phyloP scores from a whole-genome alignment of 2,113 vertebrate species.

The Poecilia latipinna region DNA sequence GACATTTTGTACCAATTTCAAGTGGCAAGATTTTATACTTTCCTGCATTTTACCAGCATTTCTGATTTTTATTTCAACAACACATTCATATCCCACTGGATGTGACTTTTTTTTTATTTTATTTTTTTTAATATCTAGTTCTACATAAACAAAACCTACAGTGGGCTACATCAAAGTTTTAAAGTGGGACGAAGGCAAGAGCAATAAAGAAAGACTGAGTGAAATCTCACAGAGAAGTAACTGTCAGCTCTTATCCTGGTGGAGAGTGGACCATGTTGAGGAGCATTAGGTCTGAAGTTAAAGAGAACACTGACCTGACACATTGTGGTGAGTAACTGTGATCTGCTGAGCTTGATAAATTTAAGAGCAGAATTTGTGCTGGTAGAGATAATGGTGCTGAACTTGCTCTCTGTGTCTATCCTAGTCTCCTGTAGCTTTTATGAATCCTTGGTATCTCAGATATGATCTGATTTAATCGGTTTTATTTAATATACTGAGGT shows the following conservation, averaged over 20 bases:
- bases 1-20: no score
- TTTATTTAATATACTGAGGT: neutral
- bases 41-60: no score
- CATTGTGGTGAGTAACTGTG: slow-evolving; percentile 61
- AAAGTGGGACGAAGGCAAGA: neutral
- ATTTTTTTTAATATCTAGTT: neutral
- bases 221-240: slow-evolving; percentile 23
- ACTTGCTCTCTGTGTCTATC: slow-evolving; percentile 23
- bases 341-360: slow-evolving; percentile 66
- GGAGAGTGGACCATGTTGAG: slow-evolving; percentile 44
- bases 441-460: neutral
- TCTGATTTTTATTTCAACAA: neutral
- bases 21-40: no score
- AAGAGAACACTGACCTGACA: slow-evolving; percentile 64
- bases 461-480: slow-evolving; percentile 9
- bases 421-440: neutral
- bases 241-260: slow-evolving; percentile 37
- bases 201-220: slow-evolving; percentile 9
- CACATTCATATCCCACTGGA: neutral
- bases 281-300: slow-evolving; percentile 52
- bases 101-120: no score
- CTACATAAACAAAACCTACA: neutral
- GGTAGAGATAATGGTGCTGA: slow-evolving; percentile 40
- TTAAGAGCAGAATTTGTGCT: slow-evolving; percentile 56
- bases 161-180: neutral